These are phyloP conservation scores for Paradoxurus hermaphroditus DNA, from an alignment of 2,113 vertebrate species.

Conservation along the genomic window DNA sequence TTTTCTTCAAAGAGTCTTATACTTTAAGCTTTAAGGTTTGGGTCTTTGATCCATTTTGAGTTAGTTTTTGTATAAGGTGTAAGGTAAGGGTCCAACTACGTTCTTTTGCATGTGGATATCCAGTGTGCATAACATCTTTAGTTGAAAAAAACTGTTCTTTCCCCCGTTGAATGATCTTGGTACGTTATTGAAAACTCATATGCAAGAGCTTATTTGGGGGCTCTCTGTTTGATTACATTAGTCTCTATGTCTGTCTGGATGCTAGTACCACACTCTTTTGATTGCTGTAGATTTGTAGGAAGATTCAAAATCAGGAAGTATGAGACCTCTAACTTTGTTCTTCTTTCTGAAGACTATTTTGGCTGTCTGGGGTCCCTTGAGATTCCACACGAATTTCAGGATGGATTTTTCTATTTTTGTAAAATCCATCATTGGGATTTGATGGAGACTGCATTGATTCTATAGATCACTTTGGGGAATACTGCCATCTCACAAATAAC, in stretches of 20 bases:
- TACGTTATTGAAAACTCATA: neutral
- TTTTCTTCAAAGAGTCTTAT: neutral
- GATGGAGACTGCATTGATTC: neutral
- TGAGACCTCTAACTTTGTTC: neutral
- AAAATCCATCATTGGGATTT: neutral
- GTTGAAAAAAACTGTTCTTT: neutral
- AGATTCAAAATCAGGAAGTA: slow-evolving; percentile 2
- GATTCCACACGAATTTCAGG: neutral
- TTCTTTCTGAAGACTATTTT: neutral
- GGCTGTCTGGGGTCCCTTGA: neutral
- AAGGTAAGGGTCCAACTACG: neutral
- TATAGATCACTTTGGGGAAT: neutral
- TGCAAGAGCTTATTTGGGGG: neutral
- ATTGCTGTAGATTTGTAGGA: neutral
- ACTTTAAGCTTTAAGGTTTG: neutral
- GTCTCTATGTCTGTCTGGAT: neutral
- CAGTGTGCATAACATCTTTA: neutral
- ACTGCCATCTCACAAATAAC: neutral
- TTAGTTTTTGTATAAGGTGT: neutral
- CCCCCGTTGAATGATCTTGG: neutral
- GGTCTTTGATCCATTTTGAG: neutral
- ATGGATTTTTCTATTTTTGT: neutral
- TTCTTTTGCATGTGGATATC: neutral
- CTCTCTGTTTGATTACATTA: neutral
- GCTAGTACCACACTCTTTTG: neutral